Evolutionary conservation across 92 coral and sea anemone genomes (phyloP), one percentile per base, ranked within the genome.

Genomic region (Phenganax stokvisi): DNA sequence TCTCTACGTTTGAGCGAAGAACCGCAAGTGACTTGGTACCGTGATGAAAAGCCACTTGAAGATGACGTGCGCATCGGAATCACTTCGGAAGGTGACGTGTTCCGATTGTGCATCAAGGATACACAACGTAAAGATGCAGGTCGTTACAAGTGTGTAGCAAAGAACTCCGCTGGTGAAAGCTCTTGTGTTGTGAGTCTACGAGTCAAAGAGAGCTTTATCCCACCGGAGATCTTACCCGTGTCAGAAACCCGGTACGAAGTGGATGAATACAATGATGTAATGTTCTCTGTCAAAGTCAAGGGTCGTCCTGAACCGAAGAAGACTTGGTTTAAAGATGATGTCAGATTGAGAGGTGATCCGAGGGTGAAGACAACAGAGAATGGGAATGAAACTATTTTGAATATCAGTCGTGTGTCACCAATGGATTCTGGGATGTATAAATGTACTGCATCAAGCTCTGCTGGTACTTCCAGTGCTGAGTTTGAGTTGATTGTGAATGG

Each of bases 11-110:
- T 88, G n/a, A 84, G 71, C 69, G 93, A 84, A 30, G 81, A 80
- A 20, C 93, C 97, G 55, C 87, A 85, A 54, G 99, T 96, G 44
- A 91, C 92, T 78, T 96, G 99, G 99, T 92, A 86, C 89, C 89
- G 85, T 82, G 97, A 90, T 52, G 96, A 92, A 72, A 88, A 84
- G 54, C 90, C 84, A 2, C 91, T 96, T 81, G 83, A 85, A 55
- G 62, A 64, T 54, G 83, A 79, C 74, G 81, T 10, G 12, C 74
- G 83, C 56, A 85, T 94, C 74, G 89, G 87, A 75, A 81, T 85
- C 37, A 85, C 89, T 65, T 86, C 84, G 74, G 97, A 94, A 51
- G 94, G 84, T 54, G 90, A 94, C 75, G 85, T 94, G 28, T 85
- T 83, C 79, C 90, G 93, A 16, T 83, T 94, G 65, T 79, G 92